Base-by-base conservation (phyloP, 2,888 invertebrate genomes). In the Sphaerophoria rueppellii region DNA sequence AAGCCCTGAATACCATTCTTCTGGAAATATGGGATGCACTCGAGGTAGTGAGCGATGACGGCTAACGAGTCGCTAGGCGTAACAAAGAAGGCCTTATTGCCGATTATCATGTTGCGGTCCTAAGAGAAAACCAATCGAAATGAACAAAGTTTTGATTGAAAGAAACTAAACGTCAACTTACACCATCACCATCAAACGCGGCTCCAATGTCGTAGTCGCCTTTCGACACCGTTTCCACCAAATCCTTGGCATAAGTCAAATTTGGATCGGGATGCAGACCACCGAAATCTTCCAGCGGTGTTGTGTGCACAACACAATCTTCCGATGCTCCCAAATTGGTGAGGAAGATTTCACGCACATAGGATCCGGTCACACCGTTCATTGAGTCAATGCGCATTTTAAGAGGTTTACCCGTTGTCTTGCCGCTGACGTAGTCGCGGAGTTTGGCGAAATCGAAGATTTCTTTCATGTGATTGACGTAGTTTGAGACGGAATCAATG, bases 131-230 rank as follows among this genome's bases (percentile, higher is more conserved):
- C n/a, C n/a, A n/a, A n/a, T n/a, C 94, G 24, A 54, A 65, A 40
- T 37, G 12, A 52, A 37, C 40, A 43, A 40, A 9, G 12, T 43
- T 43, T 1, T n/a, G 16, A 74, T 16, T 11, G 14, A 11, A 9
- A 12, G 6, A 4, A 37, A 32, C 14, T 32, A 34, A 46, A 32
- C 11, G 61, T 24, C 24, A 48, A 87, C 89, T 87, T 89, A 90
- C 90, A 82, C 99, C 99, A 92, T 99, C 99, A 0, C 99, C 99
- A 93, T 99, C 99, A 91, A 99, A 99, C 24, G 99, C 99, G 0
- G 98, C 99, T 9, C 99, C 99, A 88, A 94, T 93, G 87, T 94
- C 94, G 46, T 93, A 94, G 82, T 93, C 94, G 0, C 94, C 94
- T 0, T 89, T 91, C 71, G 93, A 93, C 86, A 97, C 94, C 0